phyloP scores from a whole-genome alignment of 2,888 invertebrate genomes.

The Ashinkailepas kermadecensis region DNA sequence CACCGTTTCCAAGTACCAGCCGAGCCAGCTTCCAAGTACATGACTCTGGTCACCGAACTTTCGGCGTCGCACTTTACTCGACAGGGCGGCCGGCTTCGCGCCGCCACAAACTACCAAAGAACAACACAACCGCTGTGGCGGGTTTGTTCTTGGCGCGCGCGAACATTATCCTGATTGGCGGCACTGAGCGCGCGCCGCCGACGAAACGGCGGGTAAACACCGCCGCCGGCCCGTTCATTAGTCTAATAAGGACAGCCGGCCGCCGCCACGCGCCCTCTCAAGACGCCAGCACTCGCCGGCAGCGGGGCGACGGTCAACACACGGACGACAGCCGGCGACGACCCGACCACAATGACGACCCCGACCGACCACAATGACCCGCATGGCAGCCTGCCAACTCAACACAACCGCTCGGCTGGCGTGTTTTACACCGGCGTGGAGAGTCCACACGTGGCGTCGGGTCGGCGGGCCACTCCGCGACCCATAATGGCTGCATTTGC shows the following conservation, averaged over 20 bases:
- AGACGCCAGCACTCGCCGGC: too few species aligned
- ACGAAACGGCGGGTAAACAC: constrained; percentile 13
- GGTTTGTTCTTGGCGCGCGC: background rate
- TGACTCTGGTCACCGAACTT: too few species aligned
- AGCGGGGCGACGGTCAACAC: too few species aligned
- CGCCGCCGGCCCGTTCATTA: background rate
- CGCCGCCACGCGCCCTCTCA: background rate
- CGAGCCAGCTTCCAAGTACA: too few species aligned
- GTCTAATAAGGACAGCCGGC: background rate
- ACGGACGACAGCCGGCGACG: background rate
- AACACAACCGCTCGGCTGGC: too few species aligned
- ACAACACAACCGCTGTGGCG: background rate
- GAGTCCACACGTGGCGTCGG: too few species aligned
- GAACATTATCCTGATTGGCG: constrained; percentile 12
- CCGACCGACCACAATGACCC: background rate
- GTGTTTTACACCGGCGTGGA: background rate
- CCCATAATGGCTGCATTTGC: too few species aligned
- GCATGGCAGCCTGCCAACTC: too few species aligned
- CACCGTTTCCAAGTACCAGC: too few species aligned
- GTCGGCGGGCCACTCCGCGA: too few species aligned
- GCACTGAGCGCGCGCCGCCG: background rate
- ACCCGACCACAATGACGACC: background rate
- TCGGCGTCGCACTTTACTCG: too few species aligned
- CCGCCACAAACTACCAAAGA: background rate
- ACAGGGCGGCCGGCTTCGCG: too few species aligned